Evolutionary conservation across 1,140 invertebrate genomes (phyloP), one percentile per base, ranked within the genome.

Genomic region (Idris sp.): DNA sequence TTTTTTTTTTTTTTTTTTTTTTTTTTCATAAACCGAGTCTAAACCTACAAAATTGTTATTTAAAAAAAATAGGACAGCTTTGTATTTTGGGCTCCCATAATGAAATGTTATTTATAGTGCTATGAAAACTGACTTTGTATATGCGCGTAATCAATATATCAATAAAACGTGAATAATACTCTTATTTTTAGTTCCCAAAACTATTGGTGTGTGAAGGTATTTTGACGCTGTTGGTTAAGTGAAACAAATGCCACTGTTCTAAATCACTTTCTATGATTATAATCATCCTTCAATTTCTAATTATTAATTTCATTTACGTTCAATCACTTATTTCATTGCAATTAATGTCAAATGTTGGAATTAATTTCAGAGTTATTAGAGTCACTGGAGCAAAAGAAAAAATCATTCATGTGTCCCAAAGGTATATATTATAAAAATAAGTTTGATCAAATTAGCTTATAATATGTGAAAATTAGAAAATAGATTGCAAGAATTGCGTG

Each of bases 101-200:
- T 36, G 4, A 15, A 36, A 6, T 35, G 13, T 2, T 26, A 53
- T 38, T 53, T 40, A 33, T 25, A 26, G 14, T 38, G 10, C 9
- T 10, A 7, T 26, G 13, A 10, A 53, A 38, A n/a, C 16, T 28
- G 25, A 16, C 19, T 41, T 18, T 19, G 36, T 54, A 9, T 25
- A 26, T 10, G 8, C 11, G 5, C n/a, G 2, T 19, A 11, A 54
- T 54, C 49, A 6, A 53, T 53, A 53, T 40, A 53, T 53, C 49
- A 53, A 53, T 53, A 40, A 53, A 53, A 28, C 35, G 35, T 40
- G 35, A 53, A 53, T 53, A 53, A 53, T 28, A 28, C 11, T 53
- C 13, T 40, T 53, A 53, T 51, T 53, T 43, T 53, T 53, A 53
- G 19, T 28, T 22, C 10, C 26, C 31, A 10, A 41, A 41, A 40